Evolutionary conservation across 2,113 vertebrate species (phyloP).

Genomic region (Ailuropoda melanoleuca): DNA sequence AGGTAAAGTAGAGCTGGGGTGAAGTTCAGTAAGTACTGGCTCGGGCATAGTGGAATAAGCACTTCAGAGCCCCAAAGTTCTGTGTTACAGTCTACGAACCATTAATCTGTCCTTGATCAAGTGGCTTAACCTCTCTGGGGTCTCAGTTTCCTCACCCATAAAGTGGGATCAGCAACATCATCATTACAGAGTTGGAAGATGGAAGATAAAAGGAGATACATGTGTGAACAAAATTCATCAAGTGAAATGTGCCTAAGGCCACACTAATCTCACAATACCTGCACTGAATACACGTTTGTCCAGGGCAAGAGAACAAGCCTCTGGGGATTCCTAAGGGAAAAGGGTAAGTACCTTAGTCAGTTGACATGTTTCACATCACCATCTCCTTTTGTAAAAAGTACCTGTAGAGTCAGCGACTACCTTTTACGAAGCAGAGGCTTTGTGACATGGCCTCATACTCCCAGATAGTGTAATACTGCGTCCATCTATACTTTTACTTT

Average conservation of each 20-base stretch:
- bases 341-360: not conserved
- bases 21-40: not conserved
- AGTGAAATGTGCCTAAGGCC: not conserved
- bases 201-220: not conserved
- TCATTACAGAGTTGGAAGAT: not conserved
- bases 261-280: not conserved
- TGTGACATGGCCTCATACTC: not conserved
- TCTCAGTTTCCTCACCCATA: constrained; percentile 21
- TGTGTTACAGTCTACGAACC: not conserved
- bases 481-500: not conserved
- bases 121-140: not conserved
- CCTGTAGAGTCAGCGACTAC: not conserved
- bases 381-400: not conserved
- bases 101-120: not conserved
- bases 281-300: not conserved
- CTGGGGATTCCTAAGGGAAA: not conserved
- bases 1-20: not conserved
- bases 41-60: not conserved
- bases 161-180: not conserved
- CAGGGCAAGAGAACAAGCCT: not conserved
- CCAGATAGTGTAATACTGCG: not conserved
- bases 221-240: not conserved
- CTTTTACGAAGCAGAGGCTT: not conserved
- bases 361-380: not conserved
- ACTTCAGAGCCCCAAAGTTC: not conserved